A percentile compares a stretch with the other conserved stretches of the same genome.
Evolutionary conservation across 2,113 vertebrate species (phyloP).

Genomic region (Ctenomys sociabilis): DNA sequence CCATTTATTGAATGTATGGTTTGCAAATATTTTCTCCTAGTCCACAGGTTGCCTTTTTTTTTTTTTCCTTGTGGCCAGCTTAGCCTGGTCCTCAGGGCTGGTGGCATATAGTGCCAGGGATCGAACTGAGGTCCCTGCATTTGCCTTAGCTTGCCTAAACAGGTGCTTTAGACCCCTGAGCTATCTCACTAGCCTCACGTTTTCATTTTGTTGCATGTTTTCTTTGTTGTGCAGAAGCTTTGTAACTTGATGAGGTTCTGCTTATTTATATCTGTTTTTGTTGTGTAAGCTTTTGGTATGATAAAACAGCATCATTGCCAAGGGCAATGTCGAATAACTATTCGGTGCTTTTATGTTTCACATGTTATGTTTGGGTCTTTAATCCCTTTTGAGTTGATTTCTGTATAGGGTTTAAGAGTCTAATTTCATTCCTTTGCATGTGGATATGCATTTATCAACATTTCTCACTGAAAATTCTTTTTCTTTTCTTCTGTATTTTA

Average conservation of each 20-base stretch:
- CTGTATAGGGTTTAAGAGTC: neutral
- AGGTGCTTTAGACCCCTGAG: too few species aligned
- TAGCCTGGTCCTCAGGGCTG: too few species aligned
- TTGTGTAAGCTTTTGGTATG: constrained; percentile 1
- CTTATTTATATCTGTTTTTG: neutral
- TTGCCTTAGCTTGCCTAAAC: too few species aligned
- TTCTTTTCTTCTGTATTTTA: too few species aligned
- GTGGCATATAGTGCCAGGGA: too few species aligned
- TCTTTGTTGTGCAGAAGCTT: neutral
- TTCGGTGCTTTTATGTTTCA: neutral
- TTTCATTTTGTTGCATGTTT: neutral
- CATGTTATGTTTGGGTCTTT: neutral
- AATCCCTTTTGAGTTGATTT: neutral
- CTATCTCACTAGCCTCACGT: neutral
- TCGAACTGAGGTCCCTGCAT: too few species aligned
- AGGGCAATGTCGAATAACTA: neutral
- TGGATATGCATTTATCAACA: neutral
- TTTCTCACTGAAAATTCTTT: neutral
- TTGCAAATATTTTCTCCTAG: neutral
- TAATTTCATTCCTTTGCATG: neutral
- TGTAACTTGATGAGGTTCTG: neutral
- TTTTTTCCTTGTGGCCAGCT: too few species aligned
- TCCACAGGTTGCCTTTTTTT: neutral
- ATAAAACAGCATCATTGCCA: neutral
- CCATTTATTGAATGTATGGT: neutral